phyloP scores from a whole-genome alignment of 1,140 invertebrate genomes.

The Apis florea region DNA sequence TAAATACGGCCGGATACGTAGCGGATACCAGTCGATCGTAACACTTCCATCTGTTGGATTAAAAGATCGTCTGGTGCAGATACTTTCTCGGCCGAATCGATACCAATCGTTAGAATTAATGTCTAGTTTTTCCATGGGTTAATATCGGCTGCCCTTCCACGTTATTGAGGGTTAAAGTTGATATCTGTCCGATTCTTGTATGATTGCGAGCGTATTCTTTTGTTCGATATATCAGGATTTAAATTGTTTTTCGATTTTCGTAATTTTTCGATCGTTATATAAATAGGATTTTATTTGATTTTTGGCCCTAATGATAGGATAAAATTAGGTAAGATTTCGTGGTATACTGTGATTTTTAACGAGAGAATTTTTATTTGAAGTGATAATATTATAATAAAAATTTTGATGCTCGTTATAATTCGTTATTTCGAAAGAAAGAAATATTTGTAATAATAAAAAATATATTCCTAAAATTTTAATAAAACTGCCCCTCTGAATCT shows the following conservation, averaged over 20 bases:
- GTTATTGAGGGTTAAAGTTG: neutral
- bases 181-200: neutral
- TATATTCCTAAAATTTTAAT: too few species aligned
- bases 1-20: conserved; percentile 50
- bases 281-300: too few species aligned
- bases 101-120: conserved; percentile 24
- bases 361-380: too few species aligned
- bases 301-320: too few species aligned
- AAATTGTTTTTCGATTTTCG: neutral
- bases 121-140: conserved; percentile 19
- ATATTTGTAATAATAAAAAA: too few species aligned
- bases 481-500: too few species aligned
- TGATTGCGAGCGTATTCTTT: neutral
- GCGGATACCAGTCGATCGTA: conserved; percentile 39
- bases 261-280: too few species aligned
- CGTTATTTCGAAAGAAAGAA: too few species aligned
- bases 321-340: too few species aligned
- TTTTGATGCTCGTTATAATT: too few species aligned
- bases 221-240: neutral
- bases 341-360: too few species aligned
- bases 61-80: conserved; percentile 31
- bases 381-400: too few species aligned
- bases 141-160: neutral
- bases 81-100: conserved; percentile 9
- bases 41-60: conserved; percentile 56